Conservation (phyloP, 1,140 invertebrate species). For the Leptestheria dahalacensis region DNA sequence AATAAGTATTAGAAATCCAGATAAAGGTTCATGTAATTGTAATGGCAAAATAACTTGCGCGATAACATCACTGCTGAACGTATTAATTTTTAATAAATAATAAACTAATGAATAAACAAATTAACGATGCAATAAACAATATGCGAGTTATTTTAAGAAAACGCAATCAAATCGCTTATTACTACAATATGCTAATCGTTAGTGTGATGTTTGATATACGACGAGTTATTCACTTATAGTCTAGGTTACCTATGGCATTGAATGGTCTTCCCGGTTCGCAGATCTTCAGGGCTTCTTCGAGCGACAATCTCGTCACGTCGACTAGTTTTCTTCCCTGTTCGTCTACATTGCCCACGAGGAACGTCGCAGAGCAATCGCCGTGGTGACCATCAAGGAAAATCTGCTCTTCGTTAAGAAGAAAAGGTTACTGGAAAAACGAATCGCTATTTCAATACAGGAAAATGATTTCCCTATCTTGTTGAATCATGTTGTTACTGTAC, state of each 20-base stretch:
- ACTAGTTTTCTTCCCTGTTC: slow-evolving; percentile 49
- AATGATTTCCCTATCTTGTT: slow-evolving; percentile 26
- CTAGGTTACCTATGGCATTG: slow-evolving; percentile 47
- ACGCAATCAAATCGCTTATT: slow-evolving; percentile 1
- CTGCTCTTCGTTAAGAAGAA: no score
- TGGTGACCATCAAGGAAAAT: slow-evolving; percentile 72
- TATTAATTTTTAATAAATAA: not conserved
- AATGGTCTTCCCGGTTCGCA: slow-evolving; percentile 63
- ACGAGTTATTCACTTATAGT: no score
- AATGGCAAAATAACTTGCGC: no score
- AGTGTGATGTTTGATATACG: not conserved
- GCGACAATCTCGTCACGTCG: slow-evolving; percentile 47
- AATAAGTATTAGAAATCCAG: not conserved
- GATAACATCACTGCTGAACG: no score
- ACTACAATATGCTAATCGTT: not conserved
- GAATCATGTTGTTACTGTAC: no score
- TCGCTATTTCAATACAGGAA: slow-evolving; percentile 4
- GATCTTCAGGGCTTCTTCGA: slow-evolving; percentile 52
- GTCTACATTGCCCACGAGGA: slow-evolving; percentile 66
- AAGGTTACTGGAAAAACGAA: no score
- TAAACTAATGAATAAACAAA: not conserved
- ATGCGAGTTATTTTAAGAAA: not conserved
- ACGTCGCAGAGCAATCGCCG: slow-evolving; percentile 84
- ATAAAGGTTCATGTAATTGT: no score
- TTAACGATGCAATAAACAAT: slow-evolving; percentile 16